These are phyloP conservation scores for Perca schrenkii DNA, from an alignment of 2,113 vertebrate genomes.

Conservation along the genomic window DNA sequence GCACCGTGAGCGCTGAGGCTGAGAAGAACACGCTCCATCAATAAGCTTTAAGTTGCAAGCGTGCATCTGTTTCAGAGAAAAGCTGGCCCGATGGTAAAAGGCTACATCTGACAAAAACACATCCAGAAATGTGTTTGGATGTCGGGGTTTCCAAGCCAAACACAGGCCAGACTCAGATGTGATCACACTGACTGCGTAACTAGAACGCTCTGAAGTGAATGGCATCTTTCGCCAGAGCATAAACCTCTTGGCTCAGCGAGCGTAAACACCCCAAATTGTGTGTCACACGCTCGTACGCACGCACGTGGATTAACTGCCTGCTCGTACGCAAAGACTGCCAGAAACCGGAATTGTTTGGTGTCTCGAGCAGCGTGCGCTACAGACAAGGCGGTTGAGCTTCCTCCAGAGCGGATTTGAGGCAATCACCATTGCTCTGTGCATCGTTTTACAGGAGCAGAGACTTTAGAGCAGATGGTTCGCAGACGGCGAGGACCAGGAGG, in stretches of 20 bases:
- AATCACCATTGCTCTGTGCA: slow-evolving; percentile 68
- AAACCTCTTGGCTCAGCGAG: slow-evolving; percentile 58
- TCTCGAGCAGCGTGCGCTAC: slow-evolving; percentile 35
- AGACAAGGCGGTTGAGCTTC: slow-evolving; percentile 67
- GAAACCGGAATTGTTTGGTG: slow-evolving; percentile 62
- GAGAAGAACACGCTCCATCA: slow-evolving; percentile 61
- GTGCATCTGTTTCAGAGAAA: slow-evolving; percentile 53
- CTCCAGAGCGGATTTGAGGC: slow-evolving; percentile 69
- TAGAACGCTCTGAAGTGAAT: slow-evolving; percentile 73
- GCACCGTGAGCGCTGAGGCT: slow-evolving; percentile 45
- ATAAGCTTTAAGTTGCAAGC: slow-evolving; percentile 69
- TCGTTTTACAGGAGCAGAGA: slow-evolving; percentile 68
- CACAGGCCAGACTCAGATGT: slow-evolving; percentile 68
- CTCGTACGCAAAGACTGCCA: slow-evolving; percentile 46
- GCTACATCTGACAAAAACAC: slow-evolving; percentile 72
- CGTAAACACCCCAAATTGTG: slow-evolving; percentile 73
- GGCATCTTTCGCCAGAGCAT: slow-evolving; percentile 60
- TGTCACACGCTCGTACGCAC: slow-evolving; percentile 52
- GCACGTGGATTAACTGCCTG: slow-evolving; percentile 28
- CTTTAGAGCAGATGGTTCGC: slow-evolving; percentile 76
- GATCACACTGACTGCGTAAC: slow-evolving; percentile 68
- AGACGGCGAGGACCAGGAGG: slow-evolving; percentile 70
- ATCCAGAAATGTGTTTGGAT: slow-evolving; percentile 76
- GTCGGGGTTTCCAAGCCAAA: slow-evolving; percentile 74
- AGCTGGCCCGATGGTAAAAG: slow-evolving; percentile 31